A percentile compares a stretch with the other conserved stretches of the same genome.
These are phyloP conservation scores for Ptiloglossa arizonensis DNA, from an alignment of 1,140 invertebrate species.

Conservation along the genomic window DNA sequence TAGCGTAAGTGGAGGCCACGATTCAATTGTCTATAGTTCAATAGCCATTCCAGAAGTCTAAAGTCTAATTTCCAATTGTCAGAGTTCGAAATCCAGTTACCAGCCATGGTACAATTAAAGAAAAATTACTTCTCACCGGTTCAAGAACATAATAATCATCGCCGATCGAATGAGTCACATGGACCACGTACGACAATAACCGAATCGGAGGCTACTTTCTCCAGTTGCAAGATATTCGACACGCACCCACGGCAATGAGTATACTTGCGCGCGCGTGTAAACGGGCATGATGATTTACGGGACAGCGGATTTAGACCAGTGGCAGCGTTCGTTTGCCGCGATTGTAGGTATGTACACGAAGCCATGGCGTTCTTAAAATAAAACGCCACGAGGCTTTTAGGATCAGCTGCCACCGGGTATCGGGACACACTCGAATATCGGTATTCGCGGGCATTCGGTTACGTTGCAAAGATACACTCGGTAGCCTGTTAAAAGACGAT, in stretches of 20 bases:
- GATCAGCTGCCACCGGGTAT: slow-evolving; percentile 42
- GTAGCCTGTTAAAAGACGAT: neutral
- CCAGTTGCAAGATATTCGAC: too few species aligned
- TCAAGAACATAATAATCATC: too few species aligned
- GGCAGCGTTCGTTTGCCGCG: slow-evolving; percentile 21
- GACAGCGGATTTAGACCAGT: slow-evolving; percentile 47
- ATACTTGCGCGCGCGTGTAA: slow-evolving; percentile 18
- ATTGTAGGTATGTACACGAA: neutral
- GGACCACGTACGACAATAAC: too few species aligned
- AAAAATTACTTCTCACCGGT: too few species aligned
- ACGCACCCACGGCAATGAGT: slow-evolving; percentile 4
- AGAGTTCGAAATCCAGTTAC: too few species aligned
- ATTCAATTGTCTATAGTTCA: too few species aligned
- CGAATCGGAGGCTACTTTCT: too few species aligned
- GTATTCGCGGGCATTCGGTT: slow-evolving; percentile 10
- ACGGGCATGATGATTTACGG: slow-evolving; percentile 40
- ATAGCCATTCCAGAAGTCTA: too few species aligned
- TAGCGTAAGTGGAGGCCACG: too few species aligned
- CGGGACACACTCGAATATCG: slow-evolving; percentile 26
- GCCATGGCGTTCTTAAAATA: slow-evolving; percentile 40
- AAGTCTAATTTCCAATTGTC: too few species aligned
- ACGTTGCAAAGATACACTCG: neutral
- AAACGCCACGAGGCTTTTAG: slow-evolving; percentile 43
- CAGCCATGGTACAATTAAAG: too few species aligned
- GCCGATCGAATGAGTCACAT: too few species aligned